Conservation (phyloP, 2,888 invertebrate species). For the Erebia palarica region DNA sequence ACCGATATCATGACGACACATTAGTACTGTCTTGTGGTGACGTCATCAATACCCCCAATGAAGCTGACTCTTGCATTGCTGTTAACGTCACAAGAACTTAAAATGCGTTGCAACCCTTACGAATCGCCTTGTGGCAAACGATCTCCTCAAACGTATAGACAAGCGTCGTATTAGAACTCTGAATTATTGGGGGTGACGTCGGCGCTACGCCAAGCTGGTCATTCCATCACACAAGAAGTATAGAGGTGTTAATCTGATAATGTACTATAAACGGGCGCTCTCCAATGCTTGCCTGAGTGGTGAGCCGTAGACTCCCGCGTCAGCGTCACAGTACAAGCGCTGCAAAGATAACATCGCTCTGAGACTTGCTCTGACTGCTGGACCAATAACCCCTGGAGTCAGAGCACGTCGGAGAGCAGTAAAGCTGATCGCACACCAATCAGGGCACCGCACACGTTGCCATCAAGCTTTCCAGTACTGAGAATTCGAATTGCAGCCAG, state of each 20-base stretch:
- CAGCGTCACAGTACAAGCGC: constrained; percentile 88
- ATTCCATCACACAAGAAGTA: constrained; percentile 79
- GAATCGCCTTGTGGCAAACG: not conserved
- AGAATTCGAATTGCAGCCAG: not conserved
- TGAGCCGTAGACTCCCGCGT: constrained; percentile 88
- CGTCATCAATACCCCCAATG: not conserved
- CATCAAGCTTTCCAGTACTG: not conserved
- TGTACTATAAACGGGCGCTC: constrained; percentile 81
- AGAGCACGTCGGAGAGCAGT: constrained; percentile 65
- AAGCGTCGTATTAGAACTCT: constrained; percentile 60
- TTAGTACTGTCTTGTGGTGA: not conserved
- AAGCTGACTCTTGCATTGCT: not conserved
- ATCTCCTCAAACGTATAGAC: constrained; percentile 44
- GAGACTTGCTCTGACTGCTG: constrained; percentile 75
- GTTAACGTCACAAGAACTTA: no score
- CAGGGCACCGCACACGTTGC: not conserved
- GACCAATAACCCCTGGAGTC: constrained; percentile 50
- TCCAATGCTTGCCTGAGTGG: constrained; percentile 89
- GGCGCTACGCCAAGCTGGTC: constrained; percentile 75
- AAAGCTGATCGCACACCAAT: constrained; percentile 6
- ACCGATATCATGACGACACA: no score
- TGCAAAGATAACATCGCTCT: constrained; percentile 86
- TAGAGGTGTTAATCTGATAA: constrained; percentile 74
- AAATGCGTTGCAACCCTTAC: not conserved
- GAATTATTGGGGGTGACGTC: constrained; percentile 50